These are phyloP conservation scores for Capreolus pygargus DNA, from an alignment of 2,113 vertebrate genomes.

Conservation along the genomic window DNA sequence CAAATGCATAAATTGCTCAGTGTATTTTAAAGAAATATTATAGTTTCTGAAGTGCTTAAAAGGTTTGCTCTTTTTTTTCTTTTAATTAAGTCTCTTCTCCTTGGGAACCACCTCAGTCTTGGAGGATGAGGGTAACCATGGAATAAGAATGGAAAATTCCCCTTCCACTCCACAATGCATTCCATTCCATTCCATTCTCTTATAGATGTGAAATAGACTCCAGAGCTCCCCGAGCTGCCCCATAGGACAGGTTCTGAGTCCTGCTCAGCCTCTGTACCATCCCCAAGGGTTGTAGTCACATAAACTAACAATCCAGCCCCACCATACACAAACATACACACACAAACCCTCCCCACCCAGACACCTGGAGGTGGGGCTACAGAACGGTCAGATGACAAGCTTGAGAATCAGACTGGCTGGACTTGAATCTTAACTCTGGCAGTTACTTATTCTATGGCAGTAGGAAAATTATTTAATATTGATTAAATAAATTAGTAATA, in stretches of 20 bases:
- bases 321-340: background rate
- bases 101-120: background rate
- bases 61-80: background rate
- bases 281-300: background rate
- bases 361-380: too few relatives aligned
- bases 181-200: background rate
- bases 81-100: background rate
- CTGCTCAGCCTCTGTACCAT: background rate
- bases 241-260: background rate
- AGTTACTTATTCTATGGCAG: background rate
- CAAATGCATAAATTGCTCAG: background rate
- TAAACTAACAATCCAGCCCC: background rate
- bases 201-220: background rate
- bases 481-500: background rate
- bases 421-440: background rate
- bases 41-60: background rate
- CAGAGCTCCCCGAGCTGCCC: background rate
- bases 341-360: background rate
- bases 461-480: background rate
- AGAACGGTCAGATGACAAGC: background rate
- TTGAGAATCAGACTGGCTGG: background rate
- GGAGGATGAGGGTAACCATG: background rate
- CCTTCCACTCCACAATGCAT: background rate
- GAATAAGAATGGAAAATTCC: background rate
- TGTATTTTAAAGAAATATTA: background rate